Conservation (phyloP, 2,888 invertebrate species). For the Aproaerema taeniolella region DNA sequence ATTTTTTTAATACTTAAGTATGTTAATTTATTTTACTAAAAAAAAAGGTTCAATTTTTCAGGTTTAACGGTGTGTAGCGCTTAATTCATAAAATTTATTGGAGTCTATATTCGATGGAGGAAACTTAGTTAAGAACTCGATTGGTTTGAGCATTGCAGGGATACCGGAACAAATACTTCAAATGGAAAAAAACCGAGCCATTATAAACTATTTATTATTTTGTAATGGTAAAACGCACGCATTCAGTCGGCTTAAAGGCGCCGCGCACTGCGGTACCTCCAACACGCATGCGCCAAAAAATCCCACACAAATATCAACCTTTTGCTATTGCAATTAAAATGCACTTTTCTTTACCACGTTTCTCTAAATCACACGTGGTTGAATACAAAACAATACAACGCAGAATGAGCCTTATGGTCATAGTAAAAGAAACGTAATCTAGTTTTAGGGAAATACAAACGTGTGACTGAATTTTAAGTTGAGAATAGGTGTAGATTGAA, state of each 20-base stretch:
- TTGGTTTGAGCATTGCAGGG: too few species aligned
- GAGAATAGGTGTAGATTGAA: constrained; percentile 1
- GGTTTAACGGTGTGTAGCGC: too few species aligned
- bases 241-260: constrained; percentile 58
- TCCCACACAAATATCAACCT: constrained; percentile 33
- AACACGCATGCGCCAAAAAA: constrained; percentile 62
- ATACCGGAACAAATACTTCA: background rate
- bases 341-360: constrained; percentile 17
- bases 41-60: too few species aligned
- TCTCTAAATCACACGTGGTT: constrained; percentile 1
- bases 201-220: background rate
- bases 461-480: background rate
- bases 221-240: constrained; percentile 65
- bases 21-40: too few species aligned
- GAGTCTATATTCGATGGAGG: background rate
- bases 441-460: background rate
- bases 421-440: background rate
- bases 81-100: too few species aligned
- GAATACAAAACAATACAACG: too few species aligned
- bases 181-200: background rate
- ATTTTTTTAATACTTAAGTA: too few species aligned
- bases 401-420: too few species aligned
- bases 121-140: too few species aligned
- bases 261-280: constrained; percentile 71
- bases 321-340: constrained; percentile 26